Evolutionary conservation across 2,888 invertebrate species (phyloP), one percentile per base, ranked within the genome.

Genomic region (Parthenolecanium corni): DNA sequence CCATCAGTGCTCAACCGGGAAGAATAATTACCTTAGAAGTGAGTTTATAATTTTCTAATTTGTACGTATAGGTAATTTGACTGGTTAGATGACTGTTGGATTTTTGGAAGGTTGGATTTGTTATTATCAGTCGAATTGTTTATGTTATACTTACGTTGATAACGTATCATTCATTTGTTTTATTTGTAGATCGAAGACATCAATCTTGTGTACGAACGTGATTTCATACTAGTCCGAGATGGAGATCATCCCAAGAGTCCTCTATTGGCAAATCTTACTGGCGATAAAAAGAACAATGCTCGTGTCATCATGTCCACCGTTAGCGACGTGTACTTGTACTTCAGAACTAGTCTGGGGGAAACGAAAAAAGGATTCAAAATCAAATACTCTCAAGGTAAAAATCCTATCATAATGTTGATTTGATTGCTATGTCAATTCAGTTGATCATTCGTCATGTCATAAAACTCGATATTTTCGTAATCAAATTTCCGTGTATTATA

Each of bases 281-380:
- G 93, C 53, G 80, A 81, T 64, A 79, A 83, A 1, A 81, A 83
- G 68, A 83, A 86, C 69, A 76, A 75, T 68, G 84, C 86, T 68
- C 79, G 80, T 70, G 85, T 91, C 24, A 82, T 97, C 9, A 88
- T 94, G 74, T 94, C 95, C 0, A 96, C 94, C 0, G 85, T 87
- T 51, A 90, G 84, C 72, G 82, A 86, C 69, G 75, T 94, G 21
- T 96, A 94, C 72, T 76, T 95, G 70, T 96, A 95, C 74, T 89
- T 95, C 76, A 87, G 90, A 72, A 90, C 92, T 18, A 89, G 88
- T 70, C 79, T 93, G 66, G 91, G 92, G 6, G 89, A 89, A 72
- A 89, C 90, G 0, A 85, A 84, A 68, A 84, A 87, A 70, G 97
- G 96, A 57, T 95, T 95, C 73, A 87, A 88, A 68, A 84, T 96